These are phyloP conservation scores for Ferdinandea cuprea DNA, from an alignment of 2,888 invertebrate genomes.

Conservation along the genomic window DNA sequence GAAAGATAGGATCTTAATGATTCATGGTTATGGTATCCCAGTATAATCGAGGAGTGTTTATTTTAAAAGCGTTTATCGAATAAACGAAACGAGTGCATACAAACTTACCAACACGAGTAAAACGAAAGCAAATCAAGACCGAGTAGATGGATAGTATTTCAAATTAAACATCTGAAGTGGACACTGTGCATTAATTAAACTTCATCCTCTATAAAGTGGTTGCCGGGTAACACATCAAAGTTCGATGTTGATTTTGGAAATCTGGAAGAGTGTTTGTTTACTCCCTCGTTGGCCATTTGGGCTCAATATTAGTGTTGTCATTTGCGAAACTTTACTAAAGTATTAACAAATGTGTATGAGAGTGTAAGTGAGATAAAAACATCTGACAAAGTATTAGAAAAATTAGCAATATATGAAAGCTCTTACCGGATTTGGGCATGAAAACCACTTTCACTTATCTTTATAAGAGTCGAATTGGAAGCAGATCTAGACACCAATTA, in stretches of 20 bases:
- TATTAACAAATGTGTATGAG: too few relatives aligned
- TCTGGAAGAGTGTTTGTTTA: constrained; percentile 34
- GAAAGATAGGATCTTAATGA: constrained; percentile 24
- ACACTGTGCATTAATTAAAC: constrained; percentile 68
- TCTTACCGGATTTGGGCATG: too few relatives aligned
- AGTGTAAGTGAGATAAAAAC: too few relatives aligned
- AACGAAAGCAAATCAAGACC: constrained; percentile 34
- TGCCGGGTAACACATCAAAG: neutral
- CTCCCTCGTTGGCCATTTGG: constrained; percentile 44
- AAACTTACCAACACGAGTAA: neutral
- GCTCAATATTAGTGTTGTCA: constrained; percentile 9
- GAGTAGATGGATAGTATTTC: constrained; percentile 31
- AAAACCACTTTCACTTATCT: too few relatives aligned
- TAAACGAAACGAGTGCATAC: neutral
- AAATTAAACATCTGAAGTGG: constrained; percentile 50
- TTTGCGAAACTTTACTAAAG: neutral
- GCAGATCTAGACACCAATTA: too few relatives aligned
- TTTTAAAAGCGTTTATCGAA: constrained; percentile 42
- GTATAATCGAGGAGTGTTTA: constrained; percentile 36
- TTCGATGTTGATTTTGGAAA: constrained; percentile 47
- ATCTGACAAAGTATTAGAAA: too few relatives aligned
- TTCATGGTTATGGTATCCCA: constrained; percentile 16
- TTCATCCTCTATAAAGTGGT: constrained; percentile 15
- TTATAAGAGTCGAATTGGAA: too few relatives aligned
- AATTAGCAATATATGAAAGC: too few relatives aligned